A percentile compares a stretch with the other conserved stretches of the same genome.
phyloP scores from a whole-genome alignment of 2,797 vertebrate genomes.

The Platyrinchus mystaceus region DNA sequence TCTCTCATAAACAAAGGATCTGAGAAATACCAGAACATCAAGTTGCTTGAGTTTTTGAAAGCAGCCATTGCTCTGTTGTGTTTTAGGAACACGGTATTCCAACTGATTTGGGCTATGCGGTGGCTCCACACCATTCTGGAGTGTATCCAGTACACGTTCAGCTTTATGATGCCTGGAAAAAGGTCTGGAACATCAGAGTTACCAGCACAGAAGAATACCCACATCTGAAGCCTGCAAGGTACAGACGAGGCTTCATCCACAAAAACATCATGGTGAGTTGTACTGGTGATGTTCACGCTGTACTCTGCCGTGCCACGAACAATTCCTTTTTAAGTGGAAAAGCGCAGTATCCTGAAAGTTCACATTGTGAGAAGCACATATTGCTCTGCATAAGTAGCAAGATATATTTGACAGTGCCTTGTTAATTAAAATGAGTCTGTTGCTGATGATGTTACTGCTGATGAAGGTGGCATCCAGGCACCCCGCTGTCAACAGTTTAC shows the following conservation, averaged over 20 bases:
- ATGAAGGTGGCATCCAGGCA: not conserved
- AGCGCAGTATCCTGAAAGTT: not conserved
- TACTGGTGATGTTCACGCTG: not conserved
- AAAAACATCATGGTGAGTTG: conserved; percentile 82
- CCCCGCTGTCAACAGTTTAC: not conserved
- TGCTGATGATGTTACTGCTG: conserved; percentile 20
- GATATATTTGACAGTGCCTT: not conserved
- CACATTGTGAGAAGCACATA: not conserved
- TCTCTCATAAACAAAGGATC: not conserved
- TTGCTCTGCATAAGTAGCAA: not conserved
- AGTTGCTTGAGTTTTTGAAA: not conserved
- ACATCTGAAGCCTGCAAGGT: conserved; percentile 80
- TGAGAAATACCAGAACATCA: not conserved
- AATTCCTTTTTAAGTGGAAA: not conserved
- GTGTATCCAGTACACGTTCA: conserved; percentile 82
- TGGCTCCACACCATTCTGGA: conserved; percentile 95
- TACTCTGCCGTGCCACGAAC: not conserved
- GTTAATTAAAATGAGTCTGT: conserved; percentile 28
- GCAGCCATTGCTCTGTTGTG: not conserved
- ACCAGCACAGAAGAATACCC: conserved; percentile 85
- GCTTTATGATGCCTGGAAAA: conserved; percentile 83
- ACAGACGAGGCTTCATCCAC: conserved; percentile 80
- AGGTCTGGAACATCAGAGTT: conserved; percentile 80
- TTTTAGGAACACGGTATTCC: conserved; percentile 81
- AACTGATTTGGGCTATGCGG: conserved; percentile 89